A percentile compares a stretch with the other conserved stretches of the same genome.
Evolutionary conservation across 2,888 invertebrate species (phyloP).

Genomic region (Tipula helvola): DNA sequence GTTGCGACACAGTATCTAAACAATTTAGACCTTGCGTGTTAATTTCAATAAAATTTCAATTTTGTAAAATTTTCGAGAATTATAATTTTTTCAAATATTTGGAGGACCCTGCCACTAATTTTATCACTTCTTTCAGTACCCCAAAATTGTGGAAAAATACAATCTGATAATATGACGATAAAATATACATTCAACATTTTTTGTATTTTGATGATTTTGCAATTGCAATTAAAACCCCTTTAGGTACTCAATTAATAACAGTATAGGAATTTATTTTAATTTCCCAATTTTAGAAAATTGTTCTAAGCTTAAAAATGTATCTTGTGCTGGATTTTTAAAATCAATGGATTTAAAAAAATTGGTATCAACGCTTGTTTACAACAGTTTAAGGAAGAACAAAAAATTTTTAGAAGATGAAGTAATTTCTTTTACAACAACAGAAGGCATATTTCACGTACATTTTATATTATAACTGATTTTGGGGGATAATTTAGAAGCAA

Average conservation of each 20-base stretch:
- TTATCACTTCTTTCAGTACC: background rate
- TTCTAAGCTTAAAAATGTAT: background rate
- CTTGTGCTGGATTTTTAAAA: background rate
- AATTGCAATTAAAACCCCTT: conserved; percentile 13
- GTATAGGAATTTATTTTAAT: conserved; percentile 11
- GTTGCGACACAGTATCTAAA: no score
- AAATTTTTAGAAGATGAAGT: conserved; percentile 20
- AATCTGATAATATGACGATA: background rate
- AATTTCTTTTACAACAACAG: conserved; percentile 15
- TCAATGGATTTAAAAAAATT: background rate
- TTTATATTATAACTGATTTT: conserved; percentile 16
- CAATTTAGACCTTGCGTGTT: no score
- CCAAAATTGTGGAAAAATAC: background rate
- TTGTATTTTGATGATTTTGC: conserved; percentile 12
- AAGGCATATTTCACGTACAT: conserved; percentile 13
- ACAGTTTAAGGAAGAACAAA: conserved; percentile 19
- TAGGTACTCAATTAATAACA: conserved; percentile 12
- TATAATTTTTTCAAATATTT: background rate
- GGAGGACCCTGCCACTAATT: background rate
- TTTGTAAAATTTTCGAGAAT: background rate
- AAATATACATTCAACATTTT: background rate
- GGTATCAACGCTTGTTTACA: conserved; percentile 19
- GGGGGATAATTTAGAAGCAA: conserved; percentile 16
- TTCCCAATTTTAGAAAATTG: background rate
- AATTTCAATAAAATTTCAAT: no score